Evolutionary conservation across 2,888 invertebrate species (phyloP), one percentile per base, ranked within the genome.

Genomic region (Pomacea canaliculata): DNA sequence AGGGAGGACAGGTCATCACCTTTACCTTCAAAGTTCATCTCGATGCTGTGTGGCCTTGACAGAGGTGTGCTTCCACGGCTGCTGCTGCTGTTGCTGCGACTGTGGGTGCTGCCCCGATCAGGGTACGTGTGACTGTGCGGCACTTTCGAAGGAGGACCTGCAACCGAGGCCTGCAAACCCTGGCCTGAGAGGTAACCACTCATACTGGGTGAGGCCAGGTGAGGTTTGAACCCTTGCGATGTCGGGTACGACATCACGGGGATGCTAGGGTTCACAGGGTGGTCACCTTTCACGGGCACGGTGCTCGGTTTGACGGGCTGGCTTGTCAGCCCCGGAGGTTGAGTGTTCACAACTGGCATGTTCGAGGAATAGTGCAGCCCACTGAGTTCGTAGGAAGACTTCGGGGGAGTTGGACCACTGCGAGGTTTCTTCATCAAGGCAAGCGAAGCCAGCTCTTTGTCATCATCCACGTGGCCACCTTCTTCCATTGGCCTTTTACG

Each of bases 401-500:
- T 67, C 19, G 37, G 67, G 19, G 49, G 37, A 12, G 63, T 63
- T 12, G 63, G 62, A 5, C 68, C 74, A 23, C 60, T 68, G 3
- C 74, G 74, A 5, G 74, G 69, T 37, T 74, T 74, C 69, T 74
- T 74, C 12, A 59, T 5, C 16, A 51, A 48, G 13, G 60, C 5
- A 37, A 37, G 60, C 13, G 62, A 23, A 46, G 60, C 16, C 7
- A 37, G 18, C 7, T n/a, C 49, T 23, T 65, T 65, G 16, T 37
- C 56, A 1, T 59, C 65, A 1, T 27, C n/a, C 18, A 37, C 69
- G 1, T 56, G 74, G 62, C 62, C 68, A 9, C 37, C 71, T 9
- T 77, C 76, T 12, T 49, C 76, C 2, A 23, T 66, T 10, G 77
- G 72, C 37, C 79, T 59, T 49, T 78, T 79, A n/a, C 76, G 76